Conservation (phyloP, 2,797 vertebrate genomes). For the Tympanoctomys barrerae region DNA sequence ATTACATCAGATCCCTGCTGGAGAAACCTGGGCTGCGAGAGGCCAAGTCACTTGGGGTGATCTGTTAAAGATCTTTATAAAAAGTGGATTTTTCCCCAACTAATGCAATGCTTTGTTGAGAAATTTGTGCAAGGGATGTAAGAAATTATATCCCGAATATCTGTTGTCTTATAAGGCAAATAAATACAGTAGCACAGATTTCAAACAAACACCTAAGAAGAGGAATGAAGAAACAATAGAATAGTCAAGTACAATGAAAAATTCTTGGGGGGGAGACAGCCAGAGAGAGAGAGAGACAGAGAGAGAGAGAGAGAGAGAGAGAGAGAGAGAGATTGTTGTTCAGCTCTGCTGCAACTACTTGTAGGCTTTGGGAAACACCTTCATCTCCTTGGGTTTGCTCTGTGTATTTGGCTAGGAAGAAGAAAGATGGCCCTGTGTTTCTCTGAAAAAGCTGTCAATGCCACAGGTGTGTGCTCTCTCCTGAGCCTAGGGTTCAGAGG, state of each 20-base stretch:
- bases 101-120: not conserved
- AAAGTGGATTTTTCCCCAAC: not conserved
- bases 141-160: not conserved
- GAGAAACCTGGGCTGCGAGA: not conserved
- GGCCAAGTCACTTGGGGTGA: not conserved
- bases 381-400: not conserved
- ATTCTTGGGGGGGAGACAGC: not conserved
- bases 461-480: not conserved
- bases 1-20: not conserved
- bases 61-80: not conserved
- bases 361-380: no score
- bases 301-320: no score
- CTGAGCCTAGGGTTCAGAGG: not conserved
- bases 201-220: not conserved
- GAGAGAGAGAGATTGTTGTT: not conserved
- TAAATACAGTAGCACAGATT: not conserved
- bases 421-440: rapidly evolving
- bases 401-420: not conserved
- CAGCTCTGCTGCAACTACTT: not conserved
- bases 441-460: not conserved
- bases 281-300: no score
- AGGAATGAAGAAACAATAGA: not conserved
- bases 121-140: not conserved
- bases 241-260: not conserved
- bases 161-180: not conserved